Evolutionary conservation across 2,797 vertebrate species (phyloP).

Genomic region (Sebastes matsubarae): DNA sequence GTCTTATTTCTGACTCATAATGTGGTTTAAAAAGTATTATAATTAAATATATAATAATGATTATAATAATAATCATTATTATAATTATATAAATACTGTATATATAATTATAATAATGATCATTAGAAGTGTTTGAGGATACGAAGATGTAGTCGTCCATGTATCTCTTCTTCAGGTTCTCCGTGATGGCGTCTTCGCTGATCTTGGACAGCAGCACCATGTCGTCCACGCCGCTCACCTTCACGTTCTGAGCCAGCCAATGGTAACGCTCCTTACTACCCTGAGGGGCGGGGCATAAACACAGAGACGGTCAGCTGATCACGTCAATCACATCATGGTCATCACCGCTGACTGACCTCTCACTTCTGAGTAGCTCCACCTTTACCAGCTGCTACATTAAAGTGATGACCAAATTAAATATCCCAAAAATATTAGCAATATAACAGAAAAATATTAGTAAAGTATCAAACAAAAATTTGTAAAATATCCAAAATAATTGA

Average conservation of each 20-base stretch:
- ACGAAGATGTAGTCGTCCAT: slow-evolving; percentile 87
- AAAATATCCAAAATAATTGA: no score
- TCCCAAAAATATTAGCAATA: no score
- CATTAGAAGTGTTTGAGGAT: slow-evolving; percentile 58
- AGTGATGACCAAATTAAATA: no score
- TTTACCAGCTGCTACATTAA: no score
- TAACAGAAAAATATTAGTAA: rapidly evolving
- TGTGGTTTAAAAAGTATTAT: neutral
- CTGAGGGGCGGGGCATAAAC: slow-evolving; percentile 55
- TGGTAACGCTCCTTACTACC: slow-evolving; percentile 88
- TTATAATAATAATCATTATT: no score
- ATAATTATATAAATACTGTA: no score
- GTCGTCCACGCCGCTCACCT: slow-evolving; percentile 88
- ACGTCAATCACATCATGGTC: neutral
- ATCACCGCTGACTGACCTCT: neutral
- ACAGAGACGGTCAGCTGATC: neutral
- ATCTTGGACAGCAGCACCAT: slow-evolving; percentile 89
- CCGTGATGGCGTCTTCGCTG: slow-evolving; percentile 88
- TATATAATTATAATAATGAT: no score
- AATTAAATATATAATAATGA: no score
- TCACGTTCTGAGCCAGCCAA: slow-evolving; percentile 89
- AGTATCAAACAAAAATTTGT: no score
- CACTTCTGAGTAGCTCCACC: no score
- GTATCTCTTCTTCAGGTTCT: slow-evolving; percentile 89
- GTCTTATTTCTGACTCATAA: neutral